These are phyloP conservation scores for Micromussa lordhowensis DNA, from an alignment of 92 coral and sea anemone species.

Conservation along the genomic window DNA sequence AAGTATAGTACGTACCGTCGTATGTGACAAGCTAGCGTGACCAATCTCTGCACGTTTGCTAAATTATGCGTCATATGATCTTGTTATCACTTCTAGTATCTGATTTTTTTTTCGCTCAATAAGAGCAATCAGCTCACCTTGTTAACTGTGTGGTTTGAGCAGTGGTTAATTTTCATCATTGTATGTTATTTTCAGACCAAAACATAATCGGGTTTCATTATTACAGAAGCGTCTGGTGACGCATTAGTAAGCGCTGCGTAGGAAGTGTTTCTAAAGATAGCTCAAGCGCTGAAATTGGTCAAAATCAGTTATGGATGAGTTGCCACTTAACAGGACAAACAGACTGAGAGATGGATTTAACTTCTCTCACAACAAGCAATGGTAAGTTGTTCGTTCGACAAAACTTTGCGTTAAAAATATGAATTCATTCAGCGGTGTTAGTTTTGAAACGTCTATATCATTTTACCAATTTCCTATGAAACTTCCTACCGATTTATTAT, in stretches of 20 bases:
- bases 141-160: no score
- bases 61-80: constrained; percentile 18
- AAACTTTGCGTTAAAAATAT: no score
- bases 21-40: constrained; percentile 20
- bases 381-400: neutral
- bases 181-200: no score
- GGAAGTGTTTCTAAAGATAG: no score
- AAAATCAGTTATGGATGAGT: no score
- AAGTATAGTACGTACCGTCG: constrained; percentile 12
- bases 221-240: neutral
- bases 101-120: constrained; percentile 19
- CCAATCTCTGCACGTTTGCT: neutral
- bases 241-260: neutral
- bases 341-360: neutral
- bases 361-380: neutral
- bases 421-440: no score
- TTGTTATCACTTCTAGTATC: constrained; percentile 16
- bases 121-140: no score
- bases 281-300: no score
- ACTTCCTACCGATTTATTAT: no score
- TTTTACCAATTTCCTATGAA: no score
- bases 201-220: neutral
- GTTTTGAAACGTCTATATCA: no score
- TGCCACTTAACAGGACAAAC: neutral
- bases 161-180: no score